Evolutionary conservation across 2,113 vertebrate genomes (phyloP).

Genomic region (Phylloscopus whistleri): DNA sequence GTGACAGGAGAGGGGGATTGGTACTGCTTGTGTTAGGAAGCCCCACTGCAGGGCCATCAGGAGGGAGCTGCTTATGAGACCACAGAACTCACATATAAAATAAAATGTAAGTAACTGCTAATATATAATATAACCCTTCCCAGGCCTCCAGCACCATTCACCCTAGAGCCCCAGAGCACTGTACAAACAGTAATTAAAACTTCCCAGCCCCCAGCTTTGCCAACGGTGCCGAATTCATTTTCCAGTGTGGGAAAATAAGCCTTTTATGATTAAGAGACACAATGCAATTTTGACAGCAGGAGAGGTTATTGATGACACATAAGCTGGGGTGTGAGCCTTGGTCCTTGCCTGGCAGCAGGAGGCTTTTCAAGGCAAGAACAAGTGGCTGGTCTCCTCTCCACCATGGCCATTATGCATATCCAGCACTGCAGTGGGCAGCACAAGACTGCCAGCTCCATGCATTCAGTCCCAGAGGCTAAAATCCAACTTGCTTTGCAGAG

Average conservation of each 20-base stretch:
- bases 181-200: slow-evolving; percentile 26
- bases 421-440: background rate
- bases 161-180: background rate
- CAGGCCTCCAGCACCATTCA: background rate
- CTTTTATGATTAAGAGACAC: background rate
- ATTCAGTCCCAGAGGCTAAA: background rate
- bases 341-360: background rate
- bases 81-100: background rate
- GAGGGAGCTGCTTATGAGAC: background rate
- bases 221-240: background rate
- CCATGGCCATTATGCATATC: accelerated
- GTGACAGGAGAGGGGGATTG: background rate
- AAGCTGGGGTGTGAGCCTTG: background rate
- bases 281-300: background rate
- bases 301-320: background rate
- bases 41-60: background rate
- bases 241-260: slow-evolving; percentile 24
- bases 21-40: background rate
- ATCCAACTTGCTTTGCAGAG: background rate
- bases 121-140: background rate
- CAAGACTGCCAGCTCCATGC: background rate
- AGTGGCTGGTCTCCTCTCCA: background rate
- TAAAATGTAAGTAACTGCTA: background rate
- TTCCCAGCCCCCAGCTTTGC: background rate
- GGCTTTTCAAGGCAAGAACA: background rate